Base-by-base conservation (phyloP, 1,140 invertebrate species). In the Semibalanus balanoides region DNA sequence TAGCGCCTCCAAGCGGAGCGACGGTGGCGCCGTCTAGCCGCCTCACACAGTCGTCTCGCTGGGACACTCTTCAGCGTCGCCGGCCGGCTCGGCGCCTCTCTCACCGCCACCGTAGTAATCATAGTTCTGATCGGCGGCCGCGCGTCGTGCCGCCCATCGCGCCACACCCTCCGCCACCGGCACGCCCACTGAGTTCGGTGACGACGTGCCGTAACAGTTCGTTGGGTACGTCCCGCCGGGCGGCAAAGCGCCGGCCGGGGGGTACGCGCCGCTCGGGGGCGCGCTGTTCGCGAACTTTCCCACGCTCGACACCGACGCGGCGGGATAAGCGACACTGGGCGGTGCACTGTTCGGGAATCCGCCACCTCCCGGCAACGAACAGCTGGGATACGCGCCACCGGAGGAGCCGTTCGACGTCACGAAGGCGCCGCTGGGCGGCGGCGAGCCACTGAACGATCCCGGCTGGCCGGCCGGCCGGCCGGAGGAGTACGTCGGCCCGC, bases 301-400 rank as follows among this genome's bases (percentile, higher is more conserved):
- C 5, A 7, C 7, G 25, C 25, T n/a, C 3, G 69, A 28, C 69
- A 70, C 69, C 3, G 28, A 28, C 7, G 69, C 9, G 28, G 70
- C 29, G 3, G 29, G 70, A 29, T 28, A 72, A 19, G 70, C 70
- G 7, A 64, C 51, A 64, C 51, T 64, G 51, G 51, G 51, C 51
- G 51, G 28, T n/a, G 70, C 70, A 27, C 29, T 29, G 70, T 72
- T 28, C 29, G 11, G 11, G 29, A 72, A 72, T n/a, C 9, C 11
- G 9, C 70, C 70, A 9, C n/a, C n/a, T n/a, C 11, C 29, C 11
- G 29, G 25, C 7, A 17, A 19, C 3, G 70, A 11, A 14, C 80
- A 89, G 90, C 27, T 84, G 76, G 19, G 84, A 77, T 80, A 90
- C 90, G 78, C 86, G 86, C 77, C 90, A 90, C 80, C 91, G 90